Percentiles rank a stretch among this genome's conserved stretches.
Conservation (phyloP, 2,888 invertebrate species). For the Drosophila helvetica region DNA sequence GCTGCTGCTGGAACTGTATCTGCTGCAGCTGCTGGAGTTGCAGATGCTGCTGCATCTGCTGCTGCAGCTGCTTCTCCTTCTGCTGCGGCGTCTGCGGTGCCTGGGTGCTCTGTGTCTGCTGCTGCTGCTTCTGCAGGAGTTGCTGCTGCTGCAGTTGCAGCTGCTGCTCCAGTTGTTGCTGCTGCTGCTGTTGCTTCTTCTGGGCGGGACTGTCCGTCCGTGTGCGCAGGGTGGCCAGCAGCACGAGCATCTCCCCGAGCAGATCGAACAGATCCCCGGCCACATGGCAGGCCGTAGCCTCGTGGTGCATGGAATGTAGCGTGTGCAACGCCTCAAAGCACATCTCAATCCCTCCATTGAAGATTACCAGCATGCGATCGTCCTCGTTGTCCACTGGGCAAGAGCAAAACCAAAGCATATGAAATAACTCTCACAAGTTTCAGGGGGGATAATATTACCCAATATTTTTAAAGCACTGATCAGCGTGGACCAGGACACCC, state of each 20-base stretch:
- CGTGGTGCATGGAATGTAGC: conserved; percentile 96
- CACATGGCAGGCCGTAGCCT: conserved; percentile 95
- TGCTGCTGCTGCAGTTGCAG: conserved; percentile 72
- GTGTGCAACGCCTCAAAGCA: conserved; percentile 92
- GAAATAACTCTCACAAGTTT: background rate
- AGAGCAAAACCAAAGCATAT: background rate
- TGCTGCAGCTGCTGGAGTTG: conserved; percentile 75
- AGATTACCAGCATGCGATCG: conserved; percentile 94
- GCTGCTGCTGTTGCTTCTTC: conserved; percentile 79
- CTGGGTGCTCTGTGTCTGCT: conserved; percentile 70
- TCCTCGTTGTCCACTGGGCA: conserved; percentile 91
- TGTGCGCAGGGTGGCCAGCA: conserved; percentile 88
- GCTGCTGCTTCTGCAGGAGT: conserved; percentile 69
- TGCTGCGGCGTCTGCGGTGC: conserved; percentile 76
- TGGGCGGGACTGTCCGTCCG: conserved; percentile 82
- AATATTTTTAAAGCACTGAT: conserved; percentile 95
- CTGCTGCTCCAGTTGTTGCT: conserved; percentile 68
- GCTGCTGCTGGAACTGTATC: conserved; percentile 80
- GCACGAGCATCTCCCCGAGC: conserved; percentile 89
- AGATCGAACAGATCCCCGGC: conserved; percentile 93
- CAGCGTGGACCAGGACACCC: conserved; percentile 97
- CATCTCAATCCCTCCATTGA: conserved; percentile 92
- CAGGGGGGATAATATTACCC: conserved; percentile 60
- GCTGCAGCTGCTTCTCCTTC: conserved; percentile 77
- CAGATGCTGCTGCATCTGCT: conserved; percentile 79